Conservation (phyloP, 2,797 vertebrate species). For the Pempheris klunzingeri region DNA sequence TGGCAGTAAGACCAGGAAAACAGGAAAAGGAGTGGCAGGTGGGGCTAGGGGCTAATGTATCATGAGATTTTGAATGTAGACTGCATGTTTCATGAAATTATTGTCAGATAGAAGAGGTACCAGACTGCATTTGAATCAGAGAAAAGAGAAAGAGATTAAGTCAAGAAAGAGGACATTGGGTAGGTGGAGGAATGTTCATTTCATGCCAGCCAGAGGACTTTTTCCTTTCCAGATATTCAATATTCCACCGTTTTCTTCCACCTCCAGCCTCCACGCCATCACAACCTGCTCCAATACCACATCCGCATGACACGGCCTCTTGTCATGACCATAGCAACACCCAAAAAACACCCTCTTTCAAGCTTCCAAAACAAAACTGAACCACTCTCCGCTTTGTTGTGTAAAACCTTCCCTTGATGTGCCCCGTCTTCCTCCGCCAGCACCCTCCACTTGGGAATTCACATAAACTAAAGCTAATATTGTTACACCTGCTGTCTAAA, state of each 20-base stretch:
- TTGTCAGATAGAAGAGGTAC: conserved; percentile 2
- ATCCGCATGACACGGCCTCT: conserved; percentile 52
- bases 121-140: conserved; percentile 2
- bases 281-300: conserved; percentile 41
- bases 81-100: conserved; percentile 25
- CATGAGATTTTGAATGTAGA: background rate
- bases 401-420: conserved; percentile 43
- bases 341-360: conserved; percentile 27
- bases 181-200: conserved; percentile 51
- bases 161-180: conserved; percentile 10
- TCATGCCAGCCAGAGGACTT: conserved; percentile 46
- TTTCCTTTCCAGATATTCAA: conserved; percentile 70
- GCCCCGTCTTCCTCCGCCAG: conserved; percentile 32
- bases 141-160: conserved; percentile 23
- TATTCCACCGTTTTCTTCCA: conserved; percentile 23
- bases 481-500: conserved; percentile 80
- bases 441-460: conserved; percentile 63
- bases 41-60: conserved; percentile 9
- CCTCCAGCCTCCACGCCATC: conserved; percentile 1
- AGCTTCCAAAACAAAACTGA: conserved; percentile 58
- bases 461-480: conserved; percentile 83
- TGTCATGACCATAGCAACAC: conserved; percentile 50
- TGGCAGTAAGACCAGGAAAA: background rate
- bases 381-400: conserved; percentile 49
- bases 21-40: background rate